These are phyloP conservation scores for Carcina quercana DNA, from an alignment of 2,888 invertebrate genomes.

Conservation along the genomic window DNA sequence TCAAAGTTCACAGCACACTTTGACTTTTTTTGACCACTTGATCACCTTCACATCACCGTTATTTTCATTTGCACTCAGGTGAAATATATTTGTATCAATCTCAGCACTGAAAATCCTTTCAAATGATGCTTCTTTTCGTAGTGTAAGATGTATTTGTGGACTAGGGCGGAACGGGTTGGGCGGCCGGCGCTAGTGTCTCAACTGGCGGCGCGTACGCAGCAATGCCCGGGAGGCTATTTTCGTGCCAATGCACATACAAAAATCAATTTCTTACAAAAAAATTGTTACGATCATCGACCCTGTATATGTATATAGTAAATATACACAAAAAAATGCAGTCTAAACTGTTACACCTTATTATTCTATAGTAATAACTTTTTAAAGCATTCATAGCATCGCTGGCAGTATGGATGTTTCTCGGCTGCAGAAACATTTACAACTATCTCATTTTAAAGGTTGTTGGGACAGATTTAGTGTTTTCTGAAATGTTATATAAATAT, in stretches of 20 bases:
- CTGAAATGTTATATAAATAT: too few relatives aligned
- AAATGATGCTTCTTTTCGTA: conserved; percentile 26
- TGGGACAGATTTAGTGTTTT: too few relatives aligned
- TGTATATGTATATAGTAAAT: too few relatives aligned
- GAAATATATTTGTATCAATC: conserved; percentile 17
- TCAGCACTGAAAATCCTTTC: conserved; percentile 18
- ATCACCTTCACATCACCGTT: conserved; percentile 29
- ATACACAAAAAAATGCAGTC: too few relatives aligned
- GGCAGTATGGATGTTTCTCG: too few relatives aligned
- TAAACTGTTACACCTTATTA: too few relatives aligned
- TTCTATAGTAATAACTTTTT: too few relatives aligned
- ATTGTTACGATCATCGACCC: conserved; percentile 72
- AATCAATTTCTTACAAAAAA: conserved; percentile 66
- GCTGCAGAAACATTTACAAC: too few relatives aligned
- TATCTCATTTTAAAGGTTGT: too few relatives aligned
- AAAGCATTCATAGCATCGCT: too few relatives aligned
- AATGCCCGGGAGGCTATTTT: conserved; percentile 69
- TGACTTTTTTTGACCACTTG: conserved; percentile 44
- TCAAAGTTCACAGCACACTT: conserved; percentile 49
- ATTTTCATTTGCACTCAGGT: conserved; percentile 22
- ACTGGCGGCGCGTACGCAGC: conserved; percentile 50
- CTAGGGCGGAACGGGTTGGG: conserved; percentile 42
- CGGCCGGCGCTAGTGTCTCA: conserved; percentile 33
- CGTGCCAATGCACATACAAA: conserved; percentile 66
- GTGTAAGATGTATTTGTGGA: conserved; percentile 27